These are phyloP conservation scores for Ischnus inquisitorius DNA, from an alignment of 2,888 invertebrate genomes.

Conservation along the genomic window DNA sequence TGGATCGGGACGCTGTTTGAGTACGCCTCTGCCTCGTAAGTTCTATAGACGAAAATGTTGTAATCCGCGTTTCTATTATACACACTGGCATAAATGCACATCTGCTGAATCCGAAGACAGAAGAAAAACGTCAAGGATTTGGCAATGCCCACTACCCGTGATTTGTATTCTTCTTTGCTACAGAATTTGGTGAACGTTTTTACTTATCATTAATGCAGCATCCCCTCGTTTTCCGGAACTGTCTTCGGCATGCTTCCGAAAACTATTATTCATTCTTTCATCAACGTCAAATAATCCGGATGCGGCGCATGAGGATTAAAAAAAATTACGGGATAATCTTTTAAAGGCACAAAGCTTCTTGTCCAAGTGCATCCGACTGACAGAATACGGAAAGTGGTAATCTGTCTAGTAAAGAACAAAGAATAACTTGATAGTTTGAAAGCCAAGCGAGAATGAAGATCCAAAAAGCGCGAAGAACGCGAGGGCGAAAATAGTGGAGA, in stretches of 20 bases:
- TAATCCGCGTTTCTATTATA: constrained; percentile 45
- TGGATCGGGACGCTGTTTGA: constrained; percentile 59
- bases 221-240: too few relatives aligned
- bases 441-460: constrained; percentile 21
- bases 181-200: too few relatives aligned
- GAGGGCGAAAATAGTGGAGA: constrained; percentile 12
- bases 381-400: not conserved
- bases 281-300: not conserved
- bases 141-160: too few relatives aligned
- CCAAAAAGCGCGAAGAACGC: not conserved
- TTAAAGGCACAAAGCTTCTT: constrained; percentile 9
- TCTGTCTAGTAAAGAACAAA: constrained; percentile 9
- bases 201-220: too few relatives aligned
- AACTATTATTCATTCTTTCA: not conserved
- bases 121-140: too few relatives aligned
- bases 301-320: not conserved
- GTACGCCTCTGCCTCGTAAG: constrained; percentile 55
- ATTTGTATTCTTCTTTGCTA: too few relatives aligned
- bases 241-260: not conserved
- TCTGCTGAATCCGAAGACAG: not conserved
- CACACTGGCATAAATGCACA: constrained; percentile 55
- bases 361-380: not conserved
- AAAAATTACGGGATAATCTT: not conserved
- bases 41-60: constrained; percentile 51
- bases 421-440: not conserved